Conservation (phyloP, 2,113 vertebrate species). For the Lipophrys pholis region DNA sequence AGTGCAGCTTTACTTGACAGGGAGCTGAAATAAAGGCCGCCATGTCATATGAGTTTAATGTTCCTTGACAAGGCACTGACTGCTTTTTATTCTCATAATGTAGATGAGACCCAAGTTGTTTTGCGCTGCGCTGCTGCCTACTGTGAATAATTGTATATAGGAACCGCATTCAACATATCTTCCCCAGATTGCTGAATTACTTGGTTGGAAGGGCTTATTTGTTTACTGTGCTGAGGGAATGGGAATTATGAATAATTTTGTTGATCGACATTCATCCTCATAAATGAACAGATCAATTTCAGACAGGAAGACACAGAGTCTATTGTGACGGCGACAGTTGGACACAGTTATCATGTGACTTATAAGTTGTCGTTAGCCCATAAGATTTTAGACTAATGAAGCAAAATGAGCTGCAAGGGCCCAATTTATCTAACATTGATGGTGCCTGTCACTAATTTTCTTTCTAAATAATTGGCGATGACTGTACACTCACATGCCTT, state of each 20-base stretch:
- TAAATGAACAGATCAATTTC: constrained; percentile 53
- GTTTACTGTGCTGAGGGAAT: constrained; percentile 48
- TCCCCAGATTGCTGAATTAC: constrained; percentile 57
- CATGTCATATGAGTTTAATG: constrained; percentile 57
- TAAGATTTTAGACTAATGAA: constrained; percentile 2
- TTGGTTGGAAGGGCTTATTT: constrained; percentile 64
- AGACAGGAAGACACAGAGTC: constrained; percentile 17
- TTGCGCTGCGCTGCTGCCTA: constrained; percentile 41
- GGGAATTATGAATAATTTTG: constrained; percentile 60
- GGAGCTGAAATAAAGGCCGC: constrained; percentile 55
- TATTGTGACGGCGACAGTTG: not conserved
- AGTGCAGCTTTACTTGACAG: constrained; percentile 62
- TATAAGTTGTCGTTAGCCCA: constrained; percentile 6
- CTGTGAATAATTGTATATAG: constrained; percentile 66
- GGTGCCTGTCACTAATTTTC: constrained; percentile 16
- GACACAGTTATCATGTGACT: not conserved
- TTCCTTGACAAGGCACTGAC: constrained; percentile 57
- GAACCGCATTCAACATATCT: constrained; percentile 49
- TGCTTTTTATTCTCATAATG: constrained; percentile 61
- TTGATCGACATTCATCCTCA: constrained; percentile 50
- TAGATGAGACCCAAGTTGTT: constrained; percentile 54
- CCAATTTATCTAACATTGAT: constrained; percentile 25
- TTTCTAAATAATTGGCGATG: constrained; percentile 28
- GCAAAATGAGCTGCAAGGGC: constrained; percentile 18
- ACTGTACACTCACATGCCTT: constrained; percentile 25